Conservation (phyloP, 2,113 vertebrate species). For the Papio anubis region DNA sequence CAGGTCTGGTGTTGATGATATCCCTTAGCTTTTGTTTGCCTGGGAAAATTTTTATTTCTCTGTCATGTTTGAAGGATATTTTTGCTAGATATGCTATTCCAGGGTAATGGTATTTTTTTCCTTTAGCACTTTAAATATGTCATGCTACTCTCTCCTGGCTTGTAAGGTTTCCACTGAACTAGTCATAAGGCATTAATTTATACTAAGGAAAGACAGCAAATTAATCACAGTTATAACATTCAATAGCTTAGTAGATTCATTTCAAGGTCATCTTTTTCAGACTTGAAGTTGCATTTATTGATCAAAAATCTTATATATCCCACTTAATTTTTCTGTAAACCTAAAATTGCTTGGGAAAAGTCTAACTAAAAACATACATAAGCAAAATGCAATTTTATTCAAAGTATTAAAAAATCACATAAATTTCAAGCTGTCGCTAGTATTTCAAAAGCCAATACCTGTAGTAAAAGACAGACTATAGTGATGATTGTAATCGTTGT, state of each 20-base stretch:
- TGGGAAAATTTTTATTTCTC: too few species aligned
- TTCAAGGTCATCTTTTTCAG: not conserved
- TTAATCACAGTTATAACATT: conserved; percentile 6
- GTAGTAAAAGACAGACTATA: not conserved
- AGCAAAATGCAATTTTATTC: not conserved
- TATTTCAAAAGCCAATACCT: not conserved
- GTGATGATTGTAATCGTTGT: not conserved
- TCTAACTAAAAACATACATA: not conserved
- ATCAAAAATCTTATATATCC: not conserved
- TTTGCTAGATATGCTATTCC: too few species aligned
- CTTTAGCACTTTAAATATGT: too few species aligned
- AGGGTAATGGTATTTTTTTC: too few species aligned
- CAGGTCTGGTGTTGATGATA: too few species aligned
- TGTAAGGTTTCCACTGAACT: too few species aligned
- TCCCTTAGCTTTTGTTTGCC: too few species aligned
- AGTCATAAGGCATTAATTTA: not conserved
- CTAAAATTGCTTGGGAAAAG: not conserved
- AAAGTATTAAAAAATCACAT: not conserved
- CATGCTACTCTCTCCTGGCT: too few species aligned
- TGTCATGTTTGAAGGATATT: too few species aligned
- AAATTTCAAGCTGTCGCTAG: not conserved
- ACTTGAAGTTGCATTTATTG: not conserved
- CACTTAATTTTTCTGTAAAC: not conserved
- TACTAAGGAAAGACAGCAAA: not conserved
- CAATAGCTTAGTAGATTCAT: not conserved